Base-by-base conservation (phyloP, 2,797 vertebrate species). In the Poecilia wingei region DNA sequence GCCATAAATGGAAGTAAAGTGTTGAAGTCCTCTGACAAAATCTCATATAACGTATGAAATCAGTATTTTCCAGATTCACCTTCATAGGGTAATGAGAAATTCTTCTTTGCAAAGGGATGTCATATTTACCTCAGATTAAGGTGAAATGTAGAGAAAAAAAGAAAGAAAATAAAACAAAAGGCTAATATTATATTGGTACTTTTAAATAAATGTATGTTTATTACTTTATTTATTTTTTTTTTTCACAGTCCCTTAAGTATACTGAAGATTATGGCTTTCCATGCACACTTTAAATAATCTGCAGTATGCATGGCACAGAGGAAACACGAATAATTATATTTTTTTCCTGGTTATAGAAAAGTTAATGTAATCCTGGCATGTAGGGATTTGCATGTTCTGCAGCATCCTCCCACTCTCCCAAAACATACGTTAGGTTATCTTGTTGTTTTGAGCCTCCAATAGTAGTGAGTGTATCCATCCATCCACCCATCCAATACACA, bases 141-240 rank as follows among this genome's bases (percentile, higher is more conserved):
- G 86, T 64, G 71, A 81, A 79, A 39, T 80, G 47, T 70, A 59
- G 66, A 59, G 51, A 31, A 41, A 77, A 77, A 82, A 87, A 69
- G 73, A 80, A 4, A 7, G 18, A 9, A 89, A 90, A 82, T 82
- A 88, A 87, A 79, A 80, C 61, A 87, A 85, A 84, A 61, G 61
- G 57, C 57, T 87, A 81, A 91, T 91, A 84, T 89, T 85, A 86
- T 68, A 88, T 83, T 84, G 86, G 81, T 89, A 77, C 79, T 77
- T 85, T 69, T 47, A 76, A 92, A 89, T 83, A 89, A 84, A 93
- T 84, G 87, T 84, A 72, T 45, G 89, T 89, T 82, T 78, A 71
- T 87, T 88, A 84, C 80, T 82, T 87, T 81, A 87, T 79, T 70
- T 88, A 88, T 31, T 89, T 79, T 83, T 86, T 82, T 79, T 66